A percentile compares a stretch with the other conserved stretches of the same genome.
Conservation (phyloP, 2,888 invertebrate genomes). For the Monochamus alternatus region DNA sequence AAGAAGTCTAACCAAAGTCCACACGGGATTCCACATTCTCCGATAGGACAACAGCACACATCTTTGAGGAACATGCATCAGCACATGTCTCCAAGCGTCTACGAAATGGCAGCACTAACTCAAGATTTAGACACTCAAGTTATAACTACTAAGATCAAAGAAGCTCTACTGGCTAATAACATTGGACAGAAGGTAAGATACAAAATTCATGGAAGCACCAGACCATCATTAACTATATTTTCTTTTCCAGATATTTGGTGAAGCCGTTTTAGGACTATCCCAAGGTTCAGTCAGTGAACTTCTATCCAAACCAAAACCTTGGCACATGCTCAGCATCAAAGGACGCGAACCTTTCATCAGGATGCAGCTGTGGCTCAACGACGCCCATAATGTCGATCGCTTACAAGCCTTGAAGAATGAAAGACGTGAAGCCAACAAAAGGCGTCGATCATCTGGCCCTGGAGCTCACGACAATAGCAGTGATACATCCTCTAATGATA, state of each 20-base stretch:
- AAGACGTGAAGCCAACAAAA: constrained; percentile 91
- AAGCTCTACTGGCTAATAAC: constrained; percentile 95
- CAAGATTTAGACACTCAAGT: constrained; percentile 97
- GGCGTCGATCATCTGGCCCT: constrained; percentile 87
- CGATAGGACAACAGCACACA: constrained; percentile 75
- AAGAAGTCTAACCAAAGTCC: constrained; percentile 75
- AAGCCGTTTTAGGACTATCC: constrained; percentile 95
- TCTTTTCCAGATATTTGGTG: constrained; percentile 88
- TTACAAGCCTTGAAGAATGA: constrained; percentile 94
- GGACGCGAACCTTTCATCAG: constrained; percentile 97
- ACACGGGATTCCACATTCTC: constrained; percentile 73
- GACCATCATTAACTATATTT: constrained; percentile 28
- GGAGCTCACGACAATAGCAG: constrained; percentile 89
- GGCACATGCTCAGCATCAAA: constrained; percentile 99
- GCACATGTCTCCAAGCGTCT: constrained; percentile 94
- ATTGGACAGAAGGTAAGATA: constrained; percentile 92
- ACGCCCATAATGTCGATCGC: constrained; percentile 94
- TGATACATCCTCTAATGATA: constrained; percentile 91
- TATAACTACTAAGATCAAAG: constrained; percentile 97
- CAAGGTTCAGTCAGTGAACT: constrained; percentile 98
- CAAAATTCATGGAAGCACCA: background rate
- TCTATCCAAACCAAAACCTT: constrained; percentile 97
- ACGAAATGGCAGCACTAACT: constrained; percentile 97
- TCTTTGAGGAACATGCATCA: constrained; percentile 84
- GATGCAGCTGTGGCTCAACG: constrained; percentile 97